Base-by-base conservation (phyloP, 2,113 vertebrate genomes). In the Melanotaenia duboulayi region DNA sequence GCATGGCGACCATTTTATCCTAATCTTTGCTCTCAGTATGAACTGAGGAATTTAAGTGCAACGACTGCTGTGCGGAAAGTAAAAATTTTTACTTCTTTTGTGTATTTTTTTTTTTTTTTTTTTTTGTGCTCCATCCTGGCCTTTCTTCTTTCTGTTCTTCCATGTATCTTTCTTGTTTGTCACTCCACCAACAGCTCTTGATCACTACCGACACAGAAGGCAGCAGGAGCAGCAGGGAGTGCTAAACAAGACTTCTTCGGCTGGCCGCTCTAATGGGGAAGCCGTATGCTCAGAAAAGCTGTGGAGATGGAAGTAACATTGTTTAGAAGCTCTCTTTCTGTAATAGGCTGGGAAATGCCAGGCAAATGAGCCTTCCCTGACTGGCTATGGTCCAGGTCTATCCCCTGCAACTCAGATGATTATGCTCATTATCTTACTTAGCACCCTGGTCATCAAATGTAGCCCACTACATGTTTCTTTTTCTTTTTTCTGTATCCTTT, bases 381-480 rank as follows among this genome's bases (percentile, higher is more conserved):
- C 70, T 83, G 78, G 78, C 75, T 49, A 10, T 16, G 17, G 71
- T 82, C 78, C 81, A 89, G 74, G 62, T 63, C 65, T 63, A 7
- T 65, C 70, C 59, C 23, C 48, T 40, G 78, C 76, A 64, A 71
- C 65, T 69, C 58, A 35, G 82, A 81, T 68, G 73, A 85, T 83
- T 74, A 50, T 28, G 40, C 81, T 92, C 82, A 90, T 91, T 92
- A 87, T 86, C 76, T 84, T 67, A 80, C 76, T 85, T 90, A 74
- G 76, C 87, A 74, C 56, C 44, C 0, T 64, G 88, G 87, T 91
- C 84, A 78, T 75, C 19, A 39, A 24, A 54, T 73, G 70, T 71
- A 75, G 65, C 70, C 71, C 28, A 42, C 62, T 67, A 70, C 22
- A 57, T 46, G 71, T 42, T 68, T 10, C 14, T 52, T 68, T 71